phyloP scores from a whole-genome alignment of 2,113 vertebrate species.

The Dromas ardeola region DNA sequence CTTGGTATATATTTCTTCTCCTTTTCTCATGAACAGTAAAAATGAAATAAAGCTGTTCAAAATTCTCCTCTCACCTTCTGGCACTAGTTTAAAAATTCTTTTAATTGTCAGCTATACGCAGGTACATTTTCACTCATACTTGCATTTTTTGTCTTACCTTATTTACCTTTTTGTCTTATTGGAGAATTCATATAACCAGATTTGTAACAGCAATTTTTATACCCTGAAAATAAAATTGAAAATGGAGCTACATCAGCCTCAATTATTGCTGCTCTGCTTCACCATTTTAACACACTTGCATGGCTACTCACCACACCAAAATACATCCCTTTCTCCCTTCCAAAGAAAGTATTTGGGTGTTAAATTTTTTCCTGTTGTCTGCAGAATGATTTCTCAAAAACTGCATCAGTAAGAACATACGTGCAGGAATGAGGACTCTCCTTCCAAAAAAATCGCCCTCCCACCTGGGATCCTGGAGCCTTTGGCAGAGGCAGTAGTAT shows the following conservation, averaged over 20 bases:
- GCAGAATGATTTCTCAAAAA: background rate
- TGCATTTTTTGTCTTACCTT: background rate
- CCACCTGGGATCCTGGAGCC: background rate
- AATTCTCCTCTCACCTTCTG: background rate
- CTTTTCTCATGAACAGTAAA: background rate
- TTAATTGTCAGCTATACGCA: background rate
- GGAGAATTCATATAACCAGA: background rate
- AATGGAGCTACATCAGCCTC: background rate
- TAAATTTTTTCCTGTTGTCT: background rate
- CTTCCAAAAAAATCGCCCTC: background rate
- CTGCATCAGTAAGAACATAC: background rate
- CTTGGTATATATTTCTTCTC: background rate
- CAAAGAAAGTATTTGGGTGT: background rate
- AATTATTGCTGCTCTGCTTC: background rate
- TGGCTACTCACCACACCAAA: background rate
- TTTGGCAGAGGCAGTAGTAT: background rate
- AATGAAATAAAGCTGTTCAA: background rate
- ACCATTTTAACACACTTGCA: background rate
- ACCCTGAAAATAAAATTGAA: background rate
- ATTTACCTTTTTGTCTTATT: background rate
- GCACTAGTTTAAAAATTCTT: background rate
- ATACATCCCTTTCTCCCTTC: background rate
- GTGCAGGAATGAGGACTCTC: background rate
- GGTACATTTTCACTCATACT: background rate
- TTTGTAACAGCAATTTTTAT: background rate